Base-by-base conservation (phyloP, 2,797 vertebrate genomes). In the Geotrypetes seraphini region DNA sequence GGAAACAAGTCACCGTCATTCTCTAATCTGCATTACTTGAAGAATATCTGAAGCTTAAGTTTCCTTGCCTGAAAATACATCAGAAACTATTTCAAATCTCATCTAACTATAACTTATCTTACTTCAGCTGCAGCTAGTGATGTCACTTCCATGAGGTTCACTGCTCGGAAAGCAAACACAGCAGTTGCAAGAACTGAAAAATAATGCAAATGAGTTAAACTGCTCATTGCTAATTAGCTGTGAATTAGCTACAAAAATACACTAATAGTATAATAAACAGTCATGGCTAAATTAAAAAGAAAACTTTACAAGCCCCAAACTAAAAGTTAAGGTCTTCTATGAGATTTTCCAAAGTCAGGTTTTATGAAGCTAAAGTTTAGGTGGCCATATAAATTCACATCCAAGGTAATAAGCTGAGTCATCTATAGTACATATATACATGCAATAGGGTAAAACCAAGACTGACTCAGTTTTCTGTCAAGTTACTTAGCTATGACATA, bases 101-200 rank as follows among this genome's bases (percentile, higher is more conserved):
- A 22, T 47, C 33, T 10, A 43, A 66, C 34, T 53, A 76, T 72
- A 80, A 83, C 64, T 63, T 55, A 65, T 66, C 68, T 76, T 82
- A 99, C 95, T 89, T 98, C 84, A 67, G 84, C 84, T 35, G 93
- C 91, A 68, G 90, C 89, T 70, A 96, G 76, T 64, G 92, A 98
- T 41, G 90, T 91, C 86, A 95, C 95, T 73, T 98, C 95, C 96
- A 99, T 98, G 81, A 98, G 85, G 81, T 99, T 99, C 73, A 96
- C 94, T 8, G 94, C 89, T 44, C 95, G 88, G 79, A 96, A 97
- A 62, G 91, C 92, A 75, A 98, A 98, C 65, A 98, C 91, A 8
- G 96, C 90, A 56, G 95, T 92, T 51, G 96, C 92, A 55, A 99
- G 71, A 10, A 94, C 94, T 98, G 57, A 43, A 82, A 52, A 47